Evolutionary conservation across 2,888 invertebrate genomes (phyloP).

Genomic region (Nyleta sp.): DNA sequence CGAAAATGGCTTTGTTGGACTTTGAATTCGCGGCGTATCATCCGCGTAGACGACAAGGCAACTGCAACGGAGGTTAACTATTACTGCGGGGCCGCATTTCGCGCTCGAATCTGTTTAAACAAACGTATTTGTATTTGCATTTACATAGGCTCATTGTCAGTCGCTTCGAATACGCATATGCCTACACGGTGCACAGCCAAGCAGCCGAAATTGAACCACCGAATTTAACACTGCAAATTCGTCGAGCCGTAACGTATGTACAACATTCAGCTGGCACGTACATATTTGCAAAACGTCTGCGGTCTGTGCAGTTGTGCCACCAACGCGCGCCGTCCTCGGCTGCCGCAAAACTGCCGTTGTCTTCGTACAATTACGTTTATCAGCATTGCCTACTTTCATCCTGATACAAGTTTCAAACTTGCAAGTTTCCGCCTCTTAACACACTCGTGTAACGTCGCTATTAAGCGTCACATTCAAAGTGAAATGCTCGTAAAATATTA

Average conservation of each 20-base stretch:
- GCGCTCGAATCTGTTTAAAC: slow-evolving; percentile 62
- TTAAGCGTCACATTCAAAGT: slow-evolving; percentile 43
- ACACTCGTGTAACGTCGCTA: slow-evolving; percentile 37
- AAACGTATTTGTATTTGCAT: slow-evolving; percentile 75
- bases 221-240: slow-evolving; percentile 61
- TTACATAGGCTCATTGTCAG: slow-evolving; percentile 72
- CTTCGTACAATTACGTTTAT: slow-evolving; percentile 63
- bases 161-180: slow-evolving; percentile 55
- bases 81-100: slow-evolving; percentile 54
- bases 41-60: slow-evolving; percentile 54
- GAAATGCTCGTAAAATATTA: slow-evolving; percentile 58
- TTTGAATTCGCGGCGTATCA: slow-evolving; percentile 63
- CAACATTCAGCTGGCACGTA: slow-evolving; percentile 42
- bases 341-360: slow-evolving; percentile 58
- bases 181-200: slow-evolving; percentile 51
- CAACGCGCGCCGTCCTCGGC: slow-evolving; percentile 41
- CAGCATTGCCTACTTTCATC: slow-evolving; percentile 57
- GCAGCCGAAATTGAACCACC: slow-evolving; percentile 63
- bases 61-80: slow-evolving; percentile 57
- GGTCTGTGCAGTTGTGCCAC: slow-evolving; percentile 53
- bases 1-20: slow-evolving; percentile 67
- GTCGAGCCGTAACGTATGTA: slow-evolving; percentile 60
- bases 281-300: slow-evolving; percentile 65
- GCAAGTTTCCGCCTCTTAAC: slow-evolving; percentile 57
- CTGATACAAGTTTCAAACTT: slow-evolving; percentile 53